Evolutionary conservation across 1,140 invertebrate genomes (phyloP), one percentile per base, ranked within the genome.

Genomic region (Sarcophaga bullata): DNA sequence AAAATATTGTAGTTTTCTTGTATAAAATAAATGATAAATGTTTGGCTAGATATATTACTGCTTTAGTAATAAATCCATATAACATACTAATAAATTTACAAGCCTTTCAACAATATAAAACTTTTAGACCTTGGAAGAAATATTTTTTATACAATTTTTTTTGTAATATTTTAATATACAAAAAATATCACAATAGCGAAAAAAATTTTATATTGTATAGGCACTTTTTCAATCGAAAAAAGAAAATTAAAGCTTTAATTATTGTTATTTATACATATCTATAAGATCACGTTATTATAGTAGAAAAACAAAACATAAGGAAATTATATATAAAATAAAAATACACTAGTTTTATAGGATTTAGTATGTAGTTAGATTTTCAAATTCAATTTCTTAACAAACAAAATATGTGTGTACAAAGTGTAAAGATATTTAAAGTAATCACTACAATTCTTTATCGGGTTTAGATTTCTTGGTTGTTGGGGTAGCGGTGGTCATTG

Each of bases 391-490:
- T 15, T 15, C 10, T 58, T 15, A 58, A 58, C 52, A 58, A 58
- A 58, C 6, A 58, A 58, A 58, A 58, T 37, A 13, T 58, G n/a
- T 58, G n/a, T 58, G 6, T 58, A 58, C n/a, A 58, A 58, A 37
- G 25, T 37, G 52, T 58, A 11, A 13, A 58, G 6, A 13, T 58
- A 54, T 80, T 80, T 80, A 80, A 46, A 85, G 81, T 81, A 76
- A 54, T 81, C 86, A 88, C 87, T 88, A 88, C 87, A 88, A 88
- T 81, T 88, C 87, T 80, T 88, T 88, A 13, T 88, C 87, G 37
- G 87, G 87, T 52, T 88, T 88, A 80, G 83, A 82, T 49, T 81
- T 49, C 82, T 86, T 85, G 82, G 81, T 83, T 83, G 78, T 37
- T 17, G 68, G 25, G 13, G 73, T 37, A 4, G 62, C 17, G 75